Evolutionary conservation across 2,797 vertebrate species (phyloP), one percentile per base, ranked within the genome.

Genomic region (Syngnathus acus): DNA sequence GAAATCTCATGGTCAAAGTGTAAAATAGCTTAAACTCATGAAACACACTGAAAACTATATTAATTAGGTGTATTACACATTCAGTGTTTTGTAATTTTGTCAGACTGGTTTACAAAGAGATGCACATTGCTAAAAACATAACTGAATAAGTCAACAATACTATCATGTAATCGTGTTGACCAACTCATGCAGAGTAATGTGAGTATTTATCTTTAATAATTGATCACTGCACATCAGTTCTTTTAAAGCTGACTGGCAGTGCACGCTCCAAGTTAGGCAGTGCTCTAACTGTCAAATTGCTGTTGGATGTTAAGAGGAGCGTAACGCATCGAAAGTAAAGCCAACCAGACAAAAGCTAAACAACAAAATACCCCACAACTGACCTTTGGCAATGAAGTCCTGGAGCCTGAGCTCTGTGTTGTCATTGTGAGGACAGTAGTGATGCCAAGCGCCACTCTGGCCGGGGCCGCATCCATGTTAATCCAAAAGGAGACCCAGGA

Each of bases 381-480:
- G 19, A 85, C 95, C 94, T 98, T 98, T 2, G 96, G 95, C 70
- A 98, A 90, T 6, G 96, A 98, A 0, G 95, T 95, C 73, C 96
- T 89, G 68, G 96, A 98, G 21, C 95, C 96, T 2, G 96, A 98
- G 68, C 96, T 98, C 86, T 98, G 96, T 2, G 96, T 98, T 8
- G 95, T 98, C 96, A 98, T 98, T 0, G 96, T 98, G 68, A 98
- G 92, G 19, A 98, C 96, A 0, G 96, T 98, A 65, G 95, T 98
- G 86, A 98, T 98, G 58, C 96, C 96, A 70, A 98, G 84, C 4
- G 95, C 96, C 68, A 98, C 96, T 48, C 95, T 89, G 65, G 96
- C 96, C 0, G 96, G 96, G 14, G 96, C 95, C 5, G 96, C n/a
- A n/a, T n/a, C n/a, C n/a, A n/a, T n/a, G n/a, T n/a, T n/a, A n/a